Conservation (phyloP, 2,888 invertebrate species). For the Trichogramma dendrolimi region DNA sequence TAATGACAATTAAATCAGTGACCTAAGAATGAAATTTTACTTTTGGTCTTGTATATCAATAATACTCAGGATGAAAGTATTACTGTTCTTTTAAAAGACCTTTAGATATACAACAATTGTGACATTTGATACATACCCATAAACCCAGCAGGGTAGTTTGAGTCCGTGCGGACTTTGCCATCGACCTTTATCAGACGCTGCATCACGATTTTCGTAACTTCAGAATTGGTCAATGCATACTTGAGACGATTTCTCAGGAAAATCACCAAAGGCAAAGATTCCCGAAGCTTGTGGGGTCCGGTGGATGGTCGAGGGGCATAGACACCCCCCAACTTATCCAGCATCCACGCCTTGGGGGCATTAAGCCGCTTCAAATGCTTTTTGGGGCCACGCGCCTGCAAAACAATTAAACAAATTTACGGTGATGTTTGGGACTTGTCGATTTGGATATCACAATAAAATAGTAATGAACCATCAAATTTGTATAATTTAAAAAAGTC, state of each 20-base stretch:
- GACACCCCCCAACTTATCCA: conserved; percentile 97
- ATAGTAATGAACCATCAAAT: too few relatives aligned
- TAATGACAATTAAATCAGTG: conserved; percentile 50
- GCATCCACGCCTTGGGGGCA: conserved; percentile 99
- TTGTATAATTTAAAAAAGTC: too few relatives aligned
- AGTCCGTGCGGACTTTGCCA: conserved; percentile 95
- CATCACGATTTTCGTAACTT: conserved; percentile 97
- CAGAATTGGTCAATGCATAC: conserved; percentile 94
- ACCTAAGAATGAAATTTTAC: conserved; percentile 51
- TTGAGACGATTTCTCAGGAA: conserved; percentile 96
- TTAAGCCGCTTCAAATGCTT: conserved; percentile 99
- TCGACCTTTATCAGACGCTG: conserved; percentile 97
- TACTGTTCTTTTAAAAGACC: background rate
- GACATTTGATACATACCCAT: conserved; percentile 75
- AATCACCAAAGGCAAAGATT: conserved; percentile 92
- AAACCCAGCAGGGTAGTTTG: conserved; percentile 95
- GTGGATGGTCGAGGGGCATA: conserved; percentile 96
- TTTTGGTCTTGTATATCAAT: conserved; percentile 42
- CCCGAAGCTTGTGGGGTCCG: conserved; percentile 96
- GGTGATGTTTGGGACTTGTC: too few relatives aligned
- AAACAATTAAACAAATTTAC: conserved; percentile 22
- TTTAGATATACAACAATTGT: background rate
- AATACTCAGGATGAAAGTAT: background rate
- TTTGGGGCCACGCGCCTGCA: conserved; percentile 95
- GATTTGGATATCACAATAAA: too few relatives aligned